A percentile compares a stretch with the other conserved stretches of the same genome.
These are phyloP conservation scores for Tamias sibiricus DNA, from an alignment of 2,113 vertebrate genomes.

Conservation along the genomic window DNA sequence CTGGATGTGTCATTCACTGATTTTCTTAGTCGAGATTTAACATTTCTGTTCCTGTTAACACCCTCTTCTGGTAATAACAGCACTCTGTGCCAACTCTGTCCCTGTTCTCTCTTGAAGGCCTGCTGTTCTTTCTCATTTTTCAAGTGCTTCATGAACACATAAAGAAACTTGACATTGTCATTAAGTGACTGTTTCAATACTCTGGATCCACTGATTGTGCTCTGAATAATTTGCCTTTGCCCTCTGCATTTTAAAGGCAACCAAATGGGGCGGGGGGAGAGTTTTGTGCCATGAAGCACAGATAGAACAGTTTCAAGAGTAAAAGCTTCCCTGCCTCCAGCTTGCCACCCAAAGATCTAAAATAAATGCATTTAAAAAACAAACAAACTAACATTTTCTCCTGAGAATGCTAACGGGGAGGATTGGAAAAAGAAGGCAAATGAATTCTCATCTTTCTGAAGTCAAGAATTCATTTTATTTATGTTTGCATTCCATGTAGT, in stretches of 20 bases:
- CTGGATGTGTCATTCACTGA: conserved; percentile 41
- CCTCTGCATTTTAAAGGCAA: conserved; percentile 47
- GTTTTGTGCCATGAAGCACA: not conserved
- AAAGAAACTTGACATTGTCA: conserved; percentile 34
- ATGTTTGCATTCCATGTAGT: not conserved
- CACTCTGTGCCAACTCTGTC: not conserved
- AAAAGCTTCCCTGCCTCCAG: not conserved
- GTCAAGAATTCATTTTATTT: not conserved
- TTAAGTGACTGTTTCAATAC: not conserved
- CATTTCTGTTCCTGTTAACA: conserved; percentile 63
- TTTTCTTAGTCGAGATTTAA: conserved; percentile 15
- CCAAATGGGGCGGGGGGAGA: not conserved
- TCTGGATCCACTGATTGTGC: not conserved
- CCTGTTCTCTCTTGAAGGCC: conserved; percentile 53
- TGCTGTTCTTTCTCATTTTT: conserved; percentile 66
- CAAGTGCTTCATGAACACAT: conserved; percentile 55
- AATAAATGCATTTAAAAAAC: not conserved
- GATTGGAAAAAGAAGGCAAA: not conserved
- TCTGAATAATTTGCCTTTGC: not conserved
- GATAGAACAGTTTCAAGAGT: not conserved
- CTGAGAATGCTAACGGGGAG: not conserved
- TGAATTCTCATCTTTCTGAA: not conserved
- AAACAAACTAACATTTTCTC: not conserved
- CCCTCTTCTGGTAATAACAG: conserved; percentile 36
- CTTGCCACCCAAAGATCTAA: not conserved